Percentiles rank a stretch among this genome's conserved stretches.
These are phyloP conservation scores for Drosophila subsilvestris DNA, from an alignment of 2,888 invertebrate species.

Conservation along the genomic window DNA sequence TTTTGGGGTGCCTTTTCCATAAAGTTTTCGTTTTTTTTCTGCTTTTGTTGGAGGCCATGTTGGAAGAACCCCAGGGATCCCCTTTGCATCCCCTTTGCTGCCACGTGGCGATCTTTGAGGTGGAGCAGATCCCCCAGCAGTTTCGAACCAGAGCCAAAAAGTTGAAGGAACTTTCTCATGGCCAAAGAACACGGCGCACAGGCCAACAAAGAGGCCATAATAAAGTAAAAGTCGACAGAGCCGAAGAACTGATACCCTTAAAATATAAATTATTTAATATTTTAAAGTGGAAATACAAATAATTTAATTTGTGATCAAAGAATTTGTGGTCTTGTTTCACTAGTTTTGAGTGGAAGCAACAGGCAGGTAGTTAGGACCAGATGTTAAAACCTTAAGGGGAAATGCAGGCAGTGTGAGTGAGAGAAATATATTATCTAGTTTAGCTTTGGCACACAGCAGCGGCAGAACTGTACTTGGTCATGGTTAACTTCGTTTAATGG, in stretches of 20 bases:
- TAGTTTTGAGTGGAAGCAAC: too few relatives aligned
- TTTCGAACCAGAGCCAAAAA: conserved; percentile 4
- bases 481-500: not conserved
- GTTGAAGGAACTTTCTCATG: conserved; percentile 49
- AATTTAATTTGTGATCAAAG: too few relatives aligned
- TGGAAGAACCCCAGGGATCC: conserved; percentile 4
- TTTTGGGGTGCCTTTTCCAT: conserved; percentile 29
- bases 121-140: not conserved
- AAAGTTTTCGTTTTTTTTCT: conserved; percentile 4
- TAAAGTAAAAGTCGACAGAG: not conserved
- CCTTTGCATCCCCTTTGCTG: not conserved
- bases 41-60: conserved; percentile 14
- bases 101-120: not conserved
- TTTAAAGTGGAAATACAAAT: too few relatives aligned
- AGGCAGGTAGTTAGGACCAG: too few relatives aligned
- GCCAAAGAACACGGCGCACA: conserved; percentile 18
- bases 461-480: not conserved
- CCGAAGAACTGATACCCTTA: not conserved
- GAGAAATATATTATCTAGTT: not conserved
- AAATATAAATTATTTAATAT: too few relatives aligned
- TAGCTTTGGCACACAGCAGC: too few relatives aligned
- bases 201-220: conserved; percentile 12
- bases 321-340: too few relatives aligned
- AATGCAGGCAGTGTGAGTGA: not conserved
- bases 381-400: not conserved